phyloP scores from a whole-genome alignment of 2,797 vertebrate species.

The Sebastes matsubarae region DNA sequence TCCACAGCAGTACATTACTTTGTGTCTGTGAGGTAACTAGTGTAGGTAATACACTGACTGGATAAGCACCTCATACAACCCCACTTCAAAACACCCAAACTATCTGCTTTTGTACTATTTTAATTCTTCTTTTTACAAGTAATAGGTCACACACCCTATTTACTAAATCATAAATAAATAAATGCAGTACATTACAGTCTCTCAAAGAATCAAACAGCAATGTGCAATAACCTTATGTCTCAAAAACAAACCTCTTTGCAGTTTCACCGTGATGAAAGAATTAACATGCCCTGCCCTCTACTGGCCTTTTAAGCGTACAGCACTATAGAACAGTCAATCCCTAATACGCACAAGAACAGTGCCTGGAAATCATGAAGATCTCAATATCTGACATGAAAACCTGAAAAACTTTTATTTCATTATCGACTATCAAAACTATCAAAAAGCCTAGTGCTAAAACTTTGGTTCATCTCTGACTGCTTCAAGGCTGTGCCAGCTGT shows the following conservation, averaged over 20 bases:
- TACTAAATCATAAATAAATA: background rate
- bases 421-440: background rate
- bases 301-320: slow-evolving; percentile 7
- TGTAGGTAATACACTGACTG: no score
- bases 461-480: background rate
- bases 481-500: background rate
- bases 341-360: background rate
- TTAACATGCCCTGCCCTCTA: slow-evolving; percentile 32
- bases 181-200: background rate
- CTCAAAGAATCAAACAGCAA: background rate
- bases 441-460: background rate
- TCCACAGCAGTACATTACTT: no score
- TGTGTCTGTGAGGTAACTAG: no score
- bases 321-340: background rate
- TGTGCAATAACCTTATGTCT: background rate
- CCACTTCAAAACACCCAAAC: no score
- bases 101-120: background rate
- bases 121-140: background rate
- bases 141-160: background rate
- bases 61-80: no score
- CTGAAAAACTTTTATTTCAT: background rate
- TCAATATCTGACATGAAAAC: background rate
- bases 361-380: background rate
- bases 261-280: background rate
- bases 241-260: background rate